Conservation (phyloP, 2,888 invertebrate genomes). For the Himalopsyche kuldschensis region DNA sequence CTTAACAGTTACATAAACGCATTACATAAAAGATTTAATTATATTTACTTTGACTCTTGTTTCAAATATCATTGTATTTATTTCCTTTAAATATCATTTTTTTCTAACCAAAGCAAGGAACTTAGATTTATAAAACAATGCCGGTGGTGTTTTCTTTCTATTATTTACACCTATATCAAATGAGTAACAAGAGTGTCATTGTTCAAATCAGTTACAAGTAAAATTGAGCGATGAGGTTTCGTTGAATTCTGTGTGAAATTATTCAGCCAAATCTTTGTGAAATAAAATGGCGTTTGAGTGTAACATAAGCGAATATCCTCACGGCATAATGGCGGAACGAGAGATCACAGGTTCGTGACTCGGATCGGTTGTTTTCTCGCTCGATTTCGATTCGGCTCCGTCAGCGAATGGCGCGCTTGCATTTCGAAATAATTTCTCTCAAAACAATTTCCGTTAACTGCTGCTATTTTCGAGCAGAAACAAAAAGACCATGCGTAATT, state of each 20-base stretch:
- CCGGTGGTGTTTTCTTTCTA: too few relatives aligned
- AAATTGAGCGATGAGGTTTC: not conserved
- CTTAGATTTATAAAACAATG: too few relatives aligned
- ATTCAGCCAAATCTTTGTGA: not conserved
- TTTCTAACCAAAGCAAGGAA: too few relatives aligned
- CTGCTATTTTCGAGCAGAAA: not conserved
- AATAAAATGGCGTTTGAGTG: not conserved
- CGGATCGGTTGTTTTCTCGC: not conserved
- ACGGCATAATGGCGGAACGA: not conserved
- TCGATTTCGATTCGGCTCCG: not conserved
- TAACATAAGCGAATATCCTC: not conserved
- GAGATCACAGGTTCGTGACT: not conserved
- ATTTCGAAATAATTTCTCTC: not conserved
- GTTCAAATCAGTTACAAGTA: not conserved
- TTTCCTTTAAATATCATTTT: too few relatives aligned
- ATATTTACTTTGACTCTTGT: too few relatives aligned
- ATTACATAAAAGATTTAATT: too few relatives aligned
- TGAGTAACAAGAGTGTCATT: too few relatives aligned
- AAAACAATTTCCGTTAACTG: constrained; percentile 1
- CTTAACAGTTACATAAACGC: too few relatives aligned
- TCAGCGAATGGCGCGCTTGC: constrained; percentile 10
- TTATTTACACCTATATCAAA: too few relatives aligned
- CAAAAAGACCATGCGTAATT: not conserved
- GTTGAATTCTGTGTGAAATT: not conserved
- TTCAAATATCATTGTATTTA: too few relatives aligned